These are phyloP conservation scores for Drosophila dunni DNA, from an alignment of 1,140 invertebrate genomes.

Conservation along the genomic window DNA sequence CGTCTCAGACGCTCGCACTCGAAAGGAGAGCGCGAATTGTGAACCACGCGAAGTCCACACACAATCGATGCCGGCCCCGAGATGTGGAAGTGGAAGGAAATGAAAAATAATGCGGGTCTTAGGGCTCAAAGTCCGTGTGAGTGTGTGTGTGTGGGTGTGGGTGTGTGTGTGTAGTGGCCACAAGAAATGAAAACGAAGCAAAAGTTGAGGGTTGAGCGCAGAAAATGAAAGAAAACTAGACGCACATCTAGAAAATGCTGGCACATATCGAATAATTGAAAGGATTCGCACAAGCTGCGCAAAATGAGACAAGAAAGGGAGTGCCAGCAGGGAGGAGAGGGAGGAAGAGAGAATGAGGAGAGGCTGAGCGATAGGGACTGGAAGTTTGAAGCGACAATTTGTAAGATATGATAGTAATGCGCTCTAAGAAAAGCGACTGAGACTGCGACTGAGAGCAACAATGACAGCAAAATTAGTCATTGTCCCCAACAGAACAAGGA, in stretches of 20 bases:
- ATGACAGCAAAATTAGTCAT: conserved; percentile 77
- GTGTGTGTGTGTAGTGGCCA: conserved; percentile 40
- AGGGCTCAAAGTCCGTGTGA: conserved; percentile 22
- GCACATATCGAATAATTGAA: conserved; percentile 79
- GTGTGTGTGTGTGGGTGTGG: conserved; percentile 20
- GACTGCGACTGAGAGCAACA: conserved; percentile 34
- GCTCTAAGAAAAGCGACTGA: conserved; percentile 27
- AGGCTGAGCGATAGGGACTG: neutral
- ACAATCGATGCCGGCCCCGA: conserved; percentile 13
- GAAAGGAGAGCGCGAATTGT: conserved; percentile 36
- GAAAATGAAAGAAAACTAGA: conserved; percentile 31
- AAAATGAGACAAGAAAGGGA: conserved; percentile 32
- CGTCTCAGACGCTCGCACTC: conserved; percentile 82
- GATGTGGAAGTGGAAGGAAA: conserved; percentile 44
- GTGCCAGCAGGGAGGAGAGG: neutral
- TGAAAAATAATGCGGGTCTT: conserved; percentile 62
- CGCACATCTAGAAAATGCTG: conserved; percentile 34
- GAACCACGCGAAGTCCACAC: conserved; percentile 33
- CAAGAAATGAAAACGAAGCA: conserved; percentile 73
- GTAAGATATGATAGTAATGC: conserved; percentile 79
- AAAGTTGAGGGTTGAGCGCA: conserved; percentile 55
- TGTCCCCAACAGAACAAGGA: conserved; percentile 42
- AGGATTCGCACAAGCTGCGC: conserved; percentile 63
- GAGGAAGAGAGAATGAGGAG: neutral
- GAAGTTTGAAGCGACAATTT: conserved; percentile 65